Evolutionary conservation across 2,888 invertebrate genomes (phyloP).

Genomic region (Leptarthrus brevirostris): DNA sequence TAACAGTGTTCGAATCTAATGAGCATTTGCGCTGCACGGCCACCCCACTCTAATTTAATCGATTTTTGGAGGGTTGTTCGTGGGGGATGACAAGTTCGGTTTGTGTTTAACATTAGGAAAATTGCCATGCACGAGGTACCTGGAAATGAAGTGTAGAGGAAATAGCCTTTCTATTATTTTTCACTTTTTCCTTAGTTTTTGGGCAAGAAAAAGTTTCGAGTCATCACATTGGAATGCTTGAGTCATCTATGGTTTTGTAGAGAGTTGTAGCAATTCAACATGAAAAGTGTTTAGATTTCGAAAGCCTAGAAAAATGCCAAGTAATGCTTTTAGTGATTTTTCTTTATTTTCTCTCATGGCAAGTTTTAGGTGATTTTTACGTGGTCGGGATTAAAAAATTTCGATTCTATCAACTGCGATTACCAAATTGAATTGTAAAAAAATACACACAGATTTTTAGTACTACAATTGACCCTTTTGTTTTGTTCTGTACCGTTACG

Average conservation of each 20-base stretch:
- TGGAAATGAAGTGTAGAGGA: conserved; percentile 40
- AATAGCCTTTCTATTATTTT: conserved; percentile 33
- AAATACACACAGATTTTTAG: no score
- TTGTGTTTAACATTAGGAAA: conserved; percentile 23
- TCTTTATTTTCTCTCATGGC: conserved; percentile 15
- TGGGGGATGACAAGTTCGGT: conserved; percentile 21
- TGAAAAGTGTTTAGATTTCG: not conserved
- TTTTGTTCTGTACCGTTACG: no score
- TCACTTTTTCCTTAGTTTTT: conserved; percentile 22
- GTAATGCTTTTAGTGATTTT: conserved; percentile 29
- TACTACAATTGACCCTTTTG: no score
- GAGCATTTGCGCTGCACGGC: conserved; percentile 10
- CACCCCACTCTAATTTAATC: conserved; percentile 9
- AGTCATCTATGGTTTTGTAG: not conserved
- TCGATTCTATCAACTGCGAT: no score
- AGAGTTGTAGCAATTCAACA: not conserved
- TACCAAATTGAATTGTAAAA: no score
- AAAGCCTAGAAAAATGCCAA: not conserved
- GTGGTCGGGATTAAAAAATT: no score
- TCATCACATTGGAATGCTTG: conserved; percentile 6
- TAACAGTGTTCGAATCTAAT: not conserved
- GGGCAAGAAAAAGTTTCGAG: conserved; percentile 11
- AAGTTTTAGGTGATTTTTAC: not conserved
- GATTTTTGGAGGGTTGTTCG: conserved; percentile 29
- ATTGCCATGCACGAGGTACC: conserved; percentile 45